Percentiles rank a stretch among this genome's conserved stretches.
These are phyloP conservation scores for Diarsia mendica DNA, from an alignment of 2,888 invertebrate species.

Conservation along the genomic window DNA sequence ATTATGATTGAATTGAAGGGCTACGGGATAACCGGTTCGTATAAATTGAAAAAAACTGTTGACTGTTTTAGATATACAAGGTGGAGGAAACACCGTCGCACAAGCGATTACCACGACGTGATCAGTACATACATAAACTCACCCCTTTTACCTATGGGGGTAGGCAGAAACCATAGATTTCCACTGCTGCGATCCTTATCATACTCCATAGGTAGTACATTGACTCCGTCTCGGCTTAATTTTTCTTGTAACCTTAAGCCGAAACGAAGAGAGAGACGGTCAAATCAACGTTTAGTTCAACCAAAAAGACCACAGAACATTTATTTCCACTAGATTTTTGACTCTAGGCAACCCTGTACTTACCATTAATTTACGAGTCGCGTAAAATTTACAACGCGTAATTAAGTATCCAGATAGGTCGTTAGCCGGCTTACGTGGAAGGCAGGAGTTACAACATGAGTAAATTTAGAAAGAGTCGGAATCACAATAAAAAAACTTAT, in stretches of 20 bases:
- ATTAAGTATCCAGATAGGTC: slow-evolving; percentile 58
- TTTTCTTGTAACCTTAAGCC: too few species aligned
- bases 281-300: not conserved
- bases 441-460: not conserved
- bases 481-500: not conserved
- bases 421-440: slow-evolving; percentile 48
- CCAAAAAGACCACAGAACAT: not conserved
- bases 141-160: too few species aligned
- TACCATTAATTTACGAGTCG: slow-evolving; percentile 23
- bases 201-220: not conserved
- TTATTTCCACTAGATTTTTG: not conserved
- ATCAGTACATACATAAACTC: too few species aligned
- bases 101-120: too few species aligned
- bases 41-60: too few species aligned
- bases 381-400: slow-evolving; percentile 57
- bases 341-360: slow-evolving; percentile 35
- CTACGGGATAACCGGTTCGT: too few species aligned
- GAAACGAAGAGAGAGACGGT: too few species aligned
- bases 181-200: too few species aligned
- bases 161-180: too few species aligned
- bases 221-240: not conserved
- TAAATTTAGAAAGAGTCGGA: not conserved
- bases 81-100: too few species aligned
- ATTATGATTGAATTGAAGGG: too few species aligned
- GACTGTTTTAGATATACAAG: too few species aligned